Conservation (phyloP, 35 echinoderm and acorn worm species). For the Apostichopus californicus region DNA sequence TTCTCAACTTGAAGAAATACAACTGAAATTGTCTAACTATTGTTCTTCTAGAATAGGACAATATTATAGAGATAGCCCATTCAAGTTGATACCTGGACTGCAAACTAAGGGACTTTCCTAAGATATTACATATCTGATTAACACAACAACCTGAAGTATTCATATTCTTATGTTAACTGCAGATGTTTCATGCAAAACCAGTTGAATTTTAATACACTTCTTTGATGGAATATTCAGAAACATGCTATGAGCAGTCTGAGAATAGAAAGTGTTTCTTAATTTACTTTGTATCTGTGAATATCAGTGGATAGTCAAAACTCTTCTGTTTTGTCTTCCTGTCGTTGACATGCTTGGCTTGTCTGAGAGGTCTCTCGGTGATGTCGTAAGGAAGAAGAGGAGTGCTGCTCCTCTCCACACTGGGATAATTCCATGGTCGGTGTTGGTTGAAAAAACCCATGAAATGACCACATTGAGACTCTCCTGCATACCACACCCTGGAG, state of each 20-base stretch:
- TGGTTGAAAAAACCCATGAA: conserved; percentile 99
- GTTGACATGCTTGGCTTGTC: conserved; percentile 71
- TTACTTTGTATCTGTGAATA: conserved; percentile 94
- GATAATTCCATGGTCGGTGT: conserved; percentile 95
- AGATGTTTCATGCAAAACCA: too few relatives aligned
- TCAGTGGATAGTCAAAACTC: conserved; percentile 90
- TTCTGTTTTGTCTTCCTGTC: conserved; percentile 75
- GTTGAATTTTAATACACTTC: background rate
- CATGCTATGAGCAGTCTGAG: background rate
- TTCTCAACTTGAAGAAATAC: too few relatives aligned
- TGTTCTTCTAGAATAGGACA: too few relatives aligned
- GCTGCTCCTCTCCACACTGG: conserved; percentile 87
- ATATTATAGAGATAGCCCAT: too few relatives aligned
- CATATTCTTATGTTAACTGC: too few relatives aligned
- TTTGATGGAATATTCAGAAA: background rate
- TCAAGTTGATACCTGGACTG: too few relatives aligned
- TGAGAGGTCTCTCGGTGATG: conserved; percentile 87
- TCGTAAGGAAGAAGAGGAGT: conserved; percentile 94
- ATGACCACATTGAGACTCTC: conserved; percentile 71
- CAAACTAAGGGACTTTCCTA: too few relatives aligned
- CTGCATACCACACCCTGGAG: conserved; percentile 89
- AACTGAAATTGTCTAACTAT: too few relatives aligned
- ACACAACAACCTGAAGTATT: too few relatives aligned
- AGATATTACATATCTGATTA: too few relatives aligned
- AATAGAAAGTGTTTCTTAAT: background rate